Percentiles rank a stretch among this genome's conserved stretches.
Conservation (phyloP, 2,888 invertebrate species). For the Heliconius cydno region DNA sequence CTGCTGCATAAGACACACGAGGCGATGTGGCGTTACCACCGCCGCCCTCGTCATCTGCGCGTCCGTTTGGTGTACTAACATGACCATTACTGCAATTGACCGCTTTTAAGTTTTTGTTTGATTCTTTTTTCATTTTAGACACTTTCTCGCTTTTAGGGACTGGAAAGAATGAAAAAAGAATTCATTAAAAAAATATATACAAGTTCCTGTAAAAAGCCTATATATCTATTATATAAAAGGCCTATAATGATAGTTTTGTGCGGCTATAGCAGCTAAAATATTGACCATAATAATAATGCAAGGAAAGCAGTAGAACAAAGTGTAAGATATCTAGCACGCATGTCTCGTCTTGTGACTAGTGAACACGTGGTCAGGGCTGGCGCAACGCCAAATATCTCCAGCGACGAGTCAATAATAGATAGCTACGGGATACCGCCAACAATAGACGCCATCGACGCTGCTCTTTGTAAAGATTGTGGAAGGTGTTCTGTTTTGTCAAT, state of each 20-base stretch:
- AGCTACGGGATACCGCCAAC: constrained; percentile 82
- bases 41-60: constrained; percentile 76
- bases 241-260: neutral
- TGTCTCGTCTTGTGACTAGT: constrained; percentile 75
- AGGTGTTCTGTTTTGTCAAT: neutral
- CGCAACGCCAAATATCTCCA: constrained; percentile 81
- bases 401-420: constrained; percentile 83
- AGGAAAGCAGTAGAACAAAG: constrained; percentile 49
- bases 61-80: constrained; percentile 73
- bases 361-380: constrained; percentile 80
- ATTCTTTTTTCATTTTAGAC: constrained; percentile 73
- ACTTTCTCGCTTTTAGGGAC: constrained; percentile 72
- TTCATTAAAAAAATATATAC: neutral
- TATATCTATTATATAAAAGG: neutral
- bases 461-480: constrained; percentile 7
- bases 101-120: constrained; percentile 61
- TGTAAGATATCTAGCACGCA: constrained; percentile 61
- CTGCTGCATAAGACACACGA: constrained; percentile 77
- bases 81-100: constrained; percentile 73
- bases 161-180: constrained; percentile 56
- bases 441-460: constrained; percentile 72
- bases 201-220: neutral
- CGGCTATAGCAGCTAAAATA: neutral
- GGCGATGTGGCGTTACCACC: constrained; percentile 58
- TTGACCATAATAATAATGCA: constrained; percentile 3